Percentiles rank a stretch among this genome's conserved stretches.
These are phyloP conservation scores for Sparidentex hasta DNA, from an alignment of 2,797 vertebrate species.

Conservation along the genomic window DNA sequence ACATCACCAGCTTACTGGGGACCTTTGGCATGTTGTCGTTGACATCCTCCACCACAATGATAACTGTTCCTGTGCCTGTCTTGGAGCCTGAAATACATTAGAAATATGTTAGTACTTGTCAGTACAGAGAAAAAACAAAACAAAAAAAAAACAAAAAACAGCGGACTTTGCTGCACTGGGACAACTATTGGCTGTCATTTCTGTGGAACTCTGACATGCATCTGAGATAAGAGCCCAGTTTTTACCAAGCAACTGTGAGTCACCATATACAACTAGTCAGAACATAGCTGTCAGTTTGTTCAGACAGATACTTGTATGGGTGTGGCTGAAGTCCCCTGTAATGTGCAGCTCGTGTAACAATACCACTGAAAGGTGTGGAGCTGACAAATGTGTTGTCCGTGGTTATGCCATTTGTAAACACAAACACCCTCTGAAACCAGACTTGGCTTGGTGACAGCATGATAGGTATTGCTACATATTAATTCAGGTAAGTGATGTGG, in stretches of 20 bases:
- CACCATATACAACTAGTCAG: slow-evolving; percentile 8
- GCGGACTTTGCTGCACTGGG: not conserved
- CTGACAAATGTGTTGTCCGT: not conserved
- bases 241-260: slow-evolving; percentile 19
- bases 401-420: not conserved
- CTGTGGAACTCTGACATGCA: not conserved
- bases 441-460: not conserved
- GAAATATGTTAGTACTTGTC: not conserved
- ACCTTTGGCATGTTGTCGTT: slow-evolving; percentile 89
- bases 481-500: not conserved
- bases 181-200: not conserved
- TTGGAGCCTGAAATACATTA: slow-evolving; percentile 83
- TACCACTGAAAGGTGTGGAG: not conserved
- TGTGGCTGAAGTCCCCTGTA: slow-evolving; percentile 18
- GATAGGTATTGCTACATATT: not conserved
- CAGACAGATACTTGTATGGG: slow-evolving; percentile 43
- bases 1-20: slow-evolving; percentile 73
- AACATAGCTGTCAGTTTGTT: not conserved
- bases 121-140: not conserved
- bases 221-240: not conserved
- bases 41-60: slow-evolving; percentile 85
- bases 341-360: not conserved
- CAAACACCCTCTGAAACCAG: not conserved
- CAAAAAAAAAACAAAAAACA: too few species aligned
- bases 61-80: slow-evolving; percentile 88